Base-by-base conservation (phyloP, 2,113 vertebrate species). In the Pelecanus crispus region DNA sequence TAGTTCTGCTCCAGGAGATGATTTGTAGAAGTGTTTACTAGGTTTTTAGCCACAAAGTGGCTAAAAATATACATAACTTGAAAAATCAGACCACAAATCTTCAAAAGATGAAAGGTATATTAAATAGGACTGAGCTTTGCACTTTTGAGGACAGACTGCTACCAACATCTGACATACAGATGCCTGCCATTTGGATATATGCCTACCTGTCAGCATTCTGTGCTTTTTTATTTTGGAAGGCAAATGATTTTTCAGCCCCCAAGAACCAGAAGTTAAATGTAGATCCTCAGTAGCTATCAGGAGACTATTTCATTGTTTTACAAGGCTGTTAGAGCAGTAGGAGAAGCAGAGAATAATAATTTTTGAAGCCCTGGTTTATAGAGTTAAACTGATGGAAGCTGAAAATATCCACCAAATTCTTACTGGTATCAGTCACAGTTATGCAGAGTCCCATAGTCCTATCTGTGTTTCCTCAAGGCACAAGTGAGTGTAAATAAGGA, bases 21-120 rank as follows among this genome's bases (percentile, higher is more conserved):
- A 84, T 93, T 80, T 94, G 71, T 88, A 50, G 74, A 68, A 90
- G 38, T 75, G 44, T 92, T 92, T 96, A 84, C 45, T 45, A 70
- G 24, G 13, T 44, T 44, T 44, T 44, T 44, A 94, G 24, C 25
- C 49, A 62, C 31, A 79, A 78, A 93, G 26, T 59, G 13, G 32
- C 13, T 89, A 94, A 94, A 95, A 95, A 70, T 78, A 62, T 19
- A 66, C 32, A 38, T 83, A 91, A 81, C 28, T 31, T 89, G 45
- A 92, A 94, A 89, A 89, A 65, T 62, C 36, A 66, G 38, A 72
- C 22, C 26, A 68, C 26, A 72, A 11, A 75, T 59, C 17, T 80
- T 94, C n/a, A 68, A 68, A 85, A 67, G 25, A 47, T 56, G 26
- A 88, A 93, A 81, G 38, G 9, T 44, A 2, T 58, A 44, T 75